A percentile compares a stretch with the other conserved stretches of the same genome.
phyloP scores from a whole-genome alignment of 1,140 invertebrate genomes.

The Drosophila athabasca region DNA sequence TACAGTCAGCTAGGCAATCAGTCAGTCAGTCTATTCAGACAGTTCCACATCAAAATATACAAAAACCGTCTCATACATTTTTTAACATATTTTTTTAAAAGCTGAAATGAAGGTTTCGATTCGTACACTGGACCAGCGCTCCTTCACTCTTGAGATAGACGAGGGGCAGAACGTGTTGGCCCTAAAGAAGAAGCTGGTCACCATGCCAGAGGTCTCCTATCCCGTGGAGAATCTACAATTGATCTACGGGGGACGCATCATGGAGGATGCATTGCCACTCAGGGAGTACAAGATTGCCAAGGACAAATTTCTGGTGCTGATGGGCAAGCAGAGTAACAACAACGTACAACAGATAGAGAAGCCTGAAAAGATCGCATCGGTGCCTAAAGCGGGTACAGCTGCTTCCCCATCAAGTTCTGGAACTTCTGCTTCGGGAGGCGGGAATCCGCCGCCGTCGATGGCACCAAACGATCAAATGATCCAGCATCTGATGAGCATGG shows the following conservation, averaged over 20 bases:
- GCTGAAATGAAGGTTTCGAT: constrained; percentile 67
- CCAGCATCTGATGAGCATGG: constrained; percentile 62
- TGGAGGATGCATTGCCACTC: constrained; percentile 58
- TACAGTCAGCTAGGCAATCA: no score
- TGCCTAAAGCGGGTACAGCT: no score
- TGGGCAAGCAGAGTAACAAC: constrained; percentile 47
- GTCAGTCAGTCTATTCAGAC: no score
- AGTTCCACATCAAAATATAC: no score
- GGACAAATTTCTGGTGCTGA: constrained; percentile 65
- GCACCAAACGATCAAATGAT: constrained; percentile 51
- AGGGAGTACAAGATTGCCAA: constrained; percentile 59
- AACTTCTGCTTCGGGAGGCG: no score
- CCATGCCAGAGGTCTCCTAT: constrained; percentile 43
- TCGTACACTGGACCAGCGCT: constrained; percentile 67
- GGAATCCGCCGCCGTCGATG: constrained; percentile 12
- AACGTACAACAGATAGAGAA: constrained; percentile 8
- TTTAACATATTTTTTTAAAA: not conserved
- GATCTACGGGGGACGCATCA: constrained; percentile 70
- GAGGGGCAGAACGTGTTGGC: constrained; percentile 51
- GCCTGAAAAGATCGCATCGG: no score
- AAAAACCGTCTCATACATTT: constrained; percentile 1
- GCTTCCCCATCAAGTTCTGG: no score
- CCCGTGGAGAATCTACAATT: constrained; percentile 59
- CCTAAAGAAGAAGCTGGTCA: constrained; percentile 51
- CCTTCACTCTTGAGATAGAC: constrained; percentile 53